A percentile compares a stretch with the other conserved stretches of the same genome.
These are phyloP conservation scores for Eugnorisma glareosa DNA, from an alignment of 2,888 invertebrate genomes.

Conservation along the genomic window DNA sequence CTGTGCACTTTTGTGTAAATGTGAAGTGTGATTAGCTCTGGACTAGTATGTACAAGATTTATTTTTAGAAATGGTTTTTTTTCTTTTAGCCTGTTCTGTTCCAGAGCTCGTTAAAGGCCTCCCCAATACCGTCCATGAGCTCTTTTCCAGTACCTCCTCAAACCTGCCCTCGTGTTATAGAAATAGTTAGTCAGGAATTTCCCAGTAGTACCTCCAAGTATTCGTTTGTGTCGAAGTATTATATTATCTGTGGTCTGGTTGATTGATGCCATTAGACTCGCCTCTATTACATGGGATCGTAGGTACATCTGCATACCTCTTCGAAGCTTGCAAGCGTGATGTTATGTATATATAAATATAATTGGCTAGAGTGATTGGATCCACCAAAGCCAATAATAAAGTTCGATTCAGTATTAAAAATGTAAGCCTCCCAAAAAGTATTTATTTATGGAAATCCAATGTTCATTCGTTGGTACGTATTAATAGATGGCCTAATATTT, in stretches of 20 bases:
- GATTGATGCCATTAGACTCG: neutral
- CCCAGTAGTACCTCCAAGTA: neutral
- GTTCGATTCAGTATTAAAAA: constrained; percentile 8
- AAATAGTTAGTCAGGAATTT: no score
- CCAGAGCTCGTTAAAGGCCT: no score
- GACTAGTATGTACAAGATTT: neutral
- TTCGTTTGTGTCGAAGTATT: neutral
- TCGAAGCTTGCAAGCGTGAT: neutral
- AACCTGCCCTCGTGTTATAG: no score
- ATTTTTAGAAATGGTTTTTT: neutral
- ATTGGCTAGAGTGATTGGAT: constrained; percentile 3
- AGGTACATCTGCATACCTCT: neutral
- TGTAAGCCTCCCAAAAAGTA: neutral
- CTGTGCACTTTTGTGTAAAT: constrained; percentile 6
- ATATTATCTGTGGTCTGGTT: no score
- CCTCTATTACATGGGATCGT: neutral
- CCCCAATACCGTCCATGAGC: no score
- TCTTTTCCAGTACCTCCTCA: no score
- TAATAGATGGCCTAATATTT: neutral
- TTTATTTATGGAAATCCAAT: constrained; percentile 5
- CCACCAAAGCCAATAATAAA: neutral
- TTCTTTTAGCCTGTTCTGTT: no score
- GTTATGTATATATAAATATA: neutral
- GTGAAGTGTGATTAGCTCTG: neutral
- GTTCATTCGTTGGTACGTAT: neutral